phyloP scores from a whole-genome alignment of 2,113 vertebrate genomes.

The Bos indicus region DNA sequence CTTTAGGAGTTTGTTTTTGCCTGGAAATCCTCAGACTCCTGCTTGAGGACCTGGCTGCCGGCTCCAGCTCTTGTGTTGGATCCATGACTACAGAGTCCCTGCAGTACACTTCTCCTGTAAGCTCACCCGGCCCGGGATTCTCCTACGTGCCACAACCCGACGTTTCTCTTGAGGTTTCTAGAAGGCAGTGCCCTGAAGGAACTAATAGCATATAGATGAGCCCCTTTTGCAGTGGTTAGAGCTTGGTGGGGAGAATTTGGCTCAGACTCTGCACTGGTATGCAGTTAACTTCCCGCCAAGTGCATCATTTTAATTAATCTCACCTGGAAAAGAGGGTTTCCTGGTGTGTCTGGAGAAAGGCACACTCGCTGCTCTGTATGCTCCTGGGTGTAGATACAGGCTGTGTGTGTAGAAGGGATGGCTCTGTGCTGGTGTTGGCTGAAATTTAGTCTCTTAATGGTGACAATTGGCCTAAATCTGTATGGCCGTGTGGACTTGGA shows the following conservation, averaged over 20 bases:
- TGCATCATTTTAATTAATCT: no score
- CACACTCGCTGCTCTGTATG: neutral
- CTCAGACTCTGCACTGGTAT: no score
- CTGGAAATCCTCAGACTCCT: neutral
- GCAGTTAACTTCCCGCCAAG: neutral
- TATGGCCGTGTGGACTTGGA: accelerated
- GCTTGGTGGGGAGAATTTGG: neutral
- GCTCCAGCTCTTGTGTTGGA: neutral
- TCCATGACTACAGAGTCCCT: neutral
- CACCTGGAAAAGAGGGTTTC: neutral
- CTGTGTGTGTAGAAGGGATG: no score
- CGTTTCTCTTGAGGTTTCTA: neutral
- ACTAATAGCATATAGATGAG: neutral
- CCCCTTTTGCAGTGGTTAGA: neutral
- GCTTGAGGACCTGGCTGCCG: neutral
- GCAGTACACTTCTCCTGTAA: accelerated
- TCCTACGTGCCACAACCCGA: neutral
- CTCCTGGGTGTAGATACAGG: neutral
- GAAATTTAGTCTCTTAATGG: neutral
- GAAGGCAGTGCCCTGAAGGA: neutral
- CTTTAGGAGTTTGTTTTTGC: neutral
- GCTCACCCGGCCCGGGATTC: no score
- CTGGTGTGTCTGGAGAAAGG: neutral
- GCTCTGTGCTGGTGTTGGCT: neutral
- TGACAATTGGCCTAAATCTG: no score